Evolutionary conservation across 1,140 invertebrate genomes (phyloP).

Genomic region (Aphidius ervi): DNA sequence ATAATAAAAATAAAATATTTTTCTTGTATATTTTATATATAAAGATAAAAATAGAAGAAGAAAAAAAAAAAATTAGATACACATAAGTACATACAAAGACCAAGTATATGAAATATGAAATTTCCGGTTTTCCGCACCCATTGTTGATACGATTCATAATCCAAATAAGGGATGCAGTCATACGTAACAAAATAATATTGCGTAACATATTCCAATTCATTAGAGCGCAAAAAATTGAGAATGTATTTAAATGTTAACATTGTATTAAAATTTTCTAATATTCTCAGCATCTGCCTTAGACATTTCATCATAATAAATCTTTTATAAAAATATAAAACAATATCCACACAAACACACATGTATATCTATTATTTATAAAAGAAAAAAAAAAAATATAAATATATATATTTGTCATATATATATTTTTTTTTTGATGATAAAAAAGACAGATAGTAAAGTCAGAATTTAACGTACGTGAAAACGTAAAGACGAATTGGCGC

Average conservation of each 20-base stretch:
- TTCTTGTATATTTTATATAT: not conserved
- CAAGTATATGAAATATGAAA: constrained; percentile 6
- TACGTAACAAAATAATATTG: constrained; percentile 33
- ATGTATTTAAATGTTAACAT: constrained; percentile 16
- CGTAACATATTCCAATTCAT: constrained; percentile 38
- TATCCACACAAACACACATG: too few species aligned
- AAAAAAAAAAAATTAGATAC: constrained; percentile 4
- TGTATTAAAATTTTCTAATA: constrained; percentile 24
- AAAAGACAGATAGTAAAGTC: too few species aligned
- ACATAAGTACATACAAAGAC: too few species aligned
- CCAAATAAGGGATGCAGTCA: constrained; percentile 8
- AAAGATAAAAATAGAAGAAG: constrained; percentile 1
- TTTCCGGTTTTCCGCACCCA: constrained; percentile 27
- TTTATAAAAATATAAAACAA: not conserved
- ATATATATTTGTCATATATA: not conserved
- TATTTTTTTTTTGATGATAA: too few species aligned
- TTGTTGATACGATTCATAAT: constrained; percentile 21
- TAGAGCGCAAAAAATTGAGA: constrained; percentile 31
- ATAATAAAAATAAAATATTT: too few species aligned
- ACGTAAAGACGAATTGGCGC: constrained; percentile 39
- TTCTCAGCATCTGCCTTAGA: constrained; percentile 22
- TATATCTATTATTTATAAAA: not conserved
- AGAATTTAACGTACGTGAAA: constrained; percentile 30
- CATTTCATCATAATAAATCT: not conserved
- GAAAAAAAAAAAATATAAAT: not conserved